These are phyloP conservation scores for Calliphora vomitoria DNA, from an alignment of 2,888 invertebrate genomes.

Conservation along the genomic window DNA sequence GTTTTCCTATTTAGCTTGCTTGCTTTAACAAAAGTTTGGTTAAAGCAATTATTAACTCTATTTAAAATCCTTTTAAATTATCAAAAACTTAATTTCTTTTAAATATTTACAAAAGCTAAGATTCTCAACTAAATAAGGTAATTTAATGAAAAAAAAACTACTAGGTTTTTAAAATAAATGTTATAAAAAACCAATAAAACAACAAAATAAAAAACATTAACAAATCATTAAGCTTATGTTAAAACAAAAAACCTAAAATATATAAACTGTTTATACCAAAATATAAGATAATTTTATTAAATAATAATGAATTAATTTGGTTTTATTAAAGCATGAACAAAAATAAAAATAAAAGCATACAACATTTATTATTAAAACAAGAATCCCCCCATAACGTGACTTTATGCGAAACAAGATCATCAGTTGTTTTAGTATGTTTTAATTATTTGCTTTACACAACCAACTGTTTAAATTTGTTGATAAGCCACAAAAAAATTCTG, in stretches of 20 bases:
- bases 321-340: not conserved
- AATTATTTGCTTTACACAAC: not conserved
- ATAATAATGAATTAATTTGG: not conserved
- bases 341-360: too few species aligned
- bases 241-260: constrained; percentile 33
- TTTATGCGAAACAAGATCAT: not conserved
- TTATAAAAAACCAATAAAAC: constrained; percentile 15
- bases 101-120: not conserved
- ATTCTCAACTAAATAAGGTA: not conserved
- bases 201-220: not conserved
- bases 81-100: too few species aligned
- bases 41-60: too few species aligned
- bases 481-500: not conserved
- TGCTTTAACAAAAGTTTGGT: too few species aligned
- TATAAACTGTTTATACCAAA: constrained; percentile 59
- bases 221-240: constrained; percentile 36
- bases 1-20: not conserved
- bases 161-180: not conserved
- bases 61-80: too few species aligned
- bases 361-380: too few species aligned
- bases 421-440: constrained; percentile 15
- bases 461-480: not conserved
- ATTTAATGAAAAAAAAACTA: not conserved
- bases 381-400: constrained; percentile 13
- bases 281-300: constrained; percentile 44